Evolutionary conservation across 1,140 invertebrate genomes (phyloP), one percentile per base, ranked within the genome.

Genomic region (Trachymyrmex septentrionalis): DNA sequence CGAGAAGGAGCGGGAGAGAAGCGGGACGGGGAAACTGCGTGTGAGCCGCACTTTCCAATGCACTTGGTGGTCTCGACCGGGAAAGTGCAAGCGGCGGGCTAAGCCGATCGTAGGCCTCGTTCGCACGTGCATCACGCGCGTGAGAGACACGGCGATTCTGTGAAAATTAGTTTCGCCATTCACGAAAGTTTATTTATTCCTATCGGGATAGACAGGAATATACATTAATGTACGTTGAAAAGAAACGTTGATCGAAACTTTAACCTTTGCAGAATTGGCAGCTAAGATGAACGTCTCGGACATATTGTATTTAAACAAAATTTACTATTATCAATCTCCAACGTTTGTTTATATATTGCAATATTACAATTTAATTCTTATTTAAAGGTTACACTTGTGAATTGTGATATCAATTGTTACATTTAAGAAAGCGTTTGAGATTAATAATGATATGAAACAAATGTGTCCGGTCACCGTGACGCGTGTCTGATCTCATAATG

Each of bases 21-120:
- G 38, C 27, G 69, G 48, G 30, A 57, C 59, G 67, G 75, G 75
- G 78, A 69, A 72, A 78, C 86, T 91, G 91, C 91, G 90, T 91
- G 89, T 73, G 86, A 91, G 90, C 66, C 71, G 78, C 81, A 92
- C 93, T 94, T 94, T 93, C 93, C 92, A 93, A 93, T 92, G 91
- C 92, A 92, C 91, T 92, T 92, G 93, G 91, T 44, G 9, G 9
- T 85, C 81, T n/a, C 82, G 86, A 86, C 27, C 86, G 90, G 88
- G 91, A 92, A 91, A 91, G 90, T 92, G 71, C 81, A 84, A 78
- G 66, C 69, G 66, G 21, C 76, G 73, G 59, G n/a, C 59, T 57
- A 73, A 55, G 50, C 64, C 30, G n/a, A 34, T 14, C 72, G 61
- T 73, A 88, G 69, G 73, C 53, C 81, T 50, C 72, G 67, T 77